phyloP scores from a whole-genome alignment of 2,888 invertebrate genomes.

The Notodromas monacha region DNA sequence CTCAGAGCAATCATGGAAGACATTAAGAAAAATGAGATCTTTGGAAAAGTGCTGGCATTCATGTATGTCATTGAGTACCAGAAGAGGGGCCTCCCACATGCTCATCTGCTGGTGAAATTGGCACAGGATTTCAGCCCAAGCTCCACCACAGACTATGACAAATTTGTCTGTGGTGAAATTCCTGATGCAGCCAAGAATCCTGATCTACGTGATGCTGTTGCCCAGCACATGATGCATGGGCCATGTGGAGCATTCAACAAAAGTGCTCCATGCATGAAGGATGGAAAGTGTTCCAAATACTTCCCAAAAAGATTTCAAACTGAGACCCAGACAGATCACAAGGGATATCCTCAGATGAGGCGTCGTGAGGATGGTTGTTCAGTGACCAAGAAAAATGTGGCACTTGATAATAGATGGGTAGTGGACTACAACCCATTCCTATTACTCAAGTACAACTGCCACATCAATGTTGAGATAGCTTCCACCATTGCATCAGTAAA shows the following conservation, averaged over 20 bases:
- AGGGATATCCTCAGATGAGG: too few relatives aligned
- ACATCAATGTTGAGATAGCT: too few relatives aligned
- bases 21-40: constrained; percentile 10
- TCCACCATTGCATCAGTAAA: too few relatives aligned
- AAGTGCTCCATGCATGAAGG: too few relatives aligned
- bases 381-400: too few relatives aligned
- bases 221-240: constrained; percentile 15
- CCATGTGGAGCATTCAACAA: constrained; percentile 15
- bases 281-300: constrained; percentile 10
- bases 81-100: constrained; percentile 13
- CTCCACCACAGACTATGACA: constrained; percentile 12
- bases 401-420: constrained; percentile 14
- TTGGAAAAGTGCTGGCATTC: constrained; percentile 11
- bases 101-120: constrained; percentile 12
- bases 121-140: constrained; percentile 9
- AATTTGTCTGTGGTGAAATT: constrained; percentile 14
- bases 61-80: constrained; percentile 13
- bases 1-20: constrained; percentile 10
- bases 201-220: constrained; percentile 13
- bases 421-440: constrained; percentile 15
- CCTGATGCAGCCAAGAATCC: constrained; percentile 12
- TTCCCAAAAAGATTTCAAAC: too few relatives aligned
- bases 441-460: constrained; percentile 13
- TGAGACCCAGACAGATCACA: too few relatives aligned
- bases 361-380: constrained; percentile 11